Evolutionary conservation across 92 coral and sea anemone genomes (phyloP), one percentile per base, ranked within the genome.

Genomic region (Phenganax stokvisi): DNA sequence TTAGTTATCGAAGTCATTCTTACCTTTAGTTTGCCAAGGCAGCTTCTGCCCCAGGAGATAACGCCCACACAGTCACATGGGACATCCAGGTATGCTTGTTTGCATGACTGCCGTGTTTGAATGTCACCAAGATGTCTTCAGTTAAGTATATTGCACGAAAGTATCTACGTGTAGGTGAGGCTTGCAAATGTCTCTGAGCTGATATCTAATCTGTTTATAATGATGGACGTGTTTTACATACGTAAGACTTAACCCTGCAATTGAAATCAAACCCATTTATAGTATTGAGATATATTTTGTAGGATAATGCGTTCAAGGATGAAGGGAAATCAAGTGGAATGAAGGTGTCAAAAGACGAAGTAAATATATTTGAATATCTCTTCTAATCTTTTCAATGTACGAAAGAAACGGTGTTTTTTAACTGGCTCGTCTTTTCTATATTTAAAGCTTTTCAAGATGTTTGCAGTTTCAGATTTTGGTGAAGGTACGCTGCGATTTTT

Each of bases 21-120:
- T 16, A 74, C 44, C 67, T 84, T 15, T 31, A 93, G 99, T 84
- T 89, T 83, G 96, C 97, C 9, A 86, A 87, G 0, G 87, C 92
- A 15, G 92, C 91, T 8, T 89, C 89, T 9, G 65, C 93, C 10
- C 0, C 87, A 3, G 97, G 96, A 3, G 57, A 75, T 9, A 89
- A 96, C 80, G 89, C 97, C 60, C 91, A 92, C 75, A 84, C 91
- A 3, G 79, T 92, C 31, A 84, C 84, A 79, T 96, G 93, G 91
- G 86, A 79, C 74, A 88, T 84, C 71, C 77, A 77, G 12, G 83
- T 77, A 20, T 57, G 58, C 53, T 53, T 60, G 37, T 20, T 29
- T 20, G 31, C 51, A 31, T 55, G 27, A 13, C 65, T 13, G 16
- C 27, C 3, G 16, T 25, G 2, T 59, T 59, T 59, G 25, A 20